phyloP scores from a whole-genome alignment of 1,140 invertebrate species.

The Leptopilina boulardi region DNA sequence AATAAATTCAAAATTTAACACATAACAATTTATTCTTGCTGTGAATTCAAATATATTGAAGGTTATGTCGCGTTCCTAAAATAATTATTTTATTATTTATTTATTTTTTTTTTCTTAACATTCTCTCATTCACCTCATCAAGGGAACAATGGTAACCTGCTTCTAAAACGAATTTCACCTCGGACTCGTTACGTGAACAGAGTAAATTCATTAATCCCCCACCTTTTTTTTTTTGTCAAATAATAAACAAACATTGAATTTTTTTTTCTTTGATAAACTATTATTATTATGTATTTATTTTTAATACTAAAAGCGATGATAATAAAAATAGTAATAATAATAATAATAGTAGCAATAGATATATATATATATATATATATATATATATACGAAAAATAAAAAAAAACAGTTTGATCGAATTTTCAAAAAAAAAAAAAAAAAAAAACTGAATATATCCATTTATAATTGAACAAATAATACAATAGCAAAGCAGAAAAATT shows the following conservation, averaged over 20 bases:
- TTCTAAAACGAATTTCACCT: constrained; percentile 50
- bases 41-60: neutral
- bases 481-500: too few species aligned
- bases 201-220: constrained; percentile 38
- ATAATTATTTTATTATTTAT: neutral
- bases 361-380: too few species aligned
- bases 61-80: constrained; percentile 36
- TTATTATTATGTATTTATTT: too few species aligned
- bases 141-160: constrained; percentile 4
- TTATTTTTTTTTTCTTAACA: neutral
- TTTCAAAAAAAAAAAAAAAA: too few species aligned
- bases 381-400: too few species aligned
- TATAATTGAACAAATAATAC: too few species aligned
- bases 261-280: neutral
- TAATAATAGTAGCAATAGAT: too few species aligned
- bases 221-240: neutral
- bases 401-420: too few species aligned
- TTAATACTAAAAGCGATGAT: too few species aligned
- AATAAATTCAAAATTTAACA: neutral
- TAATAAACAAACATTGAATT: neutral
- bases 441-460: too few species aligned
- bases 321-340: too few species aligned
- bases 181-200: constrained; percentile 52
- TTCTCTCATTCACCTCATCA: neutral
- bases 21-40: neutral